phyloP scores from a whole-genome alignment of 2,113 vertebrate genomes.

The Todiramphus chloris region DNA sequence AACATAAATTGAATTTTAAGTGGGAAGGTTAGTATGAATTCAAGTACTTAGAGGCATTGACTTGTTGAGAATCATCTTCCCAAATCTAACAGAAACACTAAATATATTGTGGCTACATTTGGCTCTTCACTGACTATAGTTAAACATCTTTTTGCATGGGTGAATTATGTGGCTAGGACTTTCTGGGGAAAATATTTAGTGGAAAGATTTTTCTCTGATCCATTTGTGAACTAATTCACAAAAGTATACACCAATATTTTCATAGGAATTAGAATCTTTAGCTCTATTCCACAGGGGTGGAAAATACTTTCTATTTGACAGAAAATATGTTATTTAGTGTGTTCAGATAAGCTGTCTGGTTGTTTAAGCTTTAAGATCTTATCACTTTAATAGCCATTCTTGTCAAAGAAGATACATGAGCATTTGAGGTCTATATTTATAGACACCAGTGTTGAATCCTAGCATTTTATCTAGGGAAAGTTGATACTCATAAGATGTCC shows the following conservation, averaged over 20 bases:
- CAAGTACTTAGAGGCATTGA: not conserved
- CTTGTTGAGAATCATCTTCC: not conserved
- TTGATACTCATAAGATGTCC: not conserved
- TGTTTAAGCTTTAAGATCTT: conserved; percentile 36
- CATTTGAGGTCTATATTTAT: not conserved
- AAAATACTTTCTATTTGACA: conserved; percentile 16
- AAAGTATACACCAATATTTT: not conserved
- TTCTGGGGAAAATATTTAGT: not conserved
- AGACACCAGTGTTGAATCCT: not conserved
- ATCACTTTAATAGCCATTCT: conserved; percentile 18
- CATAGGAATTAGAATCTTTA: not conserved
- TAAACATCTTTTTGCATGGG: not conserved
- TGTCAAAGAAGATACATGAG: not conserved
- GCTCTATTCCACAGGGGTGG: not conserved
- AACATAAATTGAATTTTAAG: not conserved
- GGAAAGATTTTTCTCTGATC: not conserved
- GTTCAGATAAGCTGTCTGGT: conserved; percentile 35
- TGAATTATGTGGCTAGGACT: not conserved
- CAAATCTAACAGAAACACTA: not conserved
- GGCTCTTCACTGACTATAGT: not conserved
- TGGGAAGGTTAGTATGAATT: not conserved
- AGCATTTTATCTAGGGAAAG: not conserved
- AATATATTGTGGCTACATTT: not conserved
- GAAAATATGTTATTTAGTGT: not conserved
- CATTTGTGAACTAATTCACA: not conserved